A percentile compares a stretch with the other conserved stretches of the same genome.
Evolutionary conservation across 2,888 invertebrate genomes (phyloP).

Genomic region (Cephus pulcher): DNA sequence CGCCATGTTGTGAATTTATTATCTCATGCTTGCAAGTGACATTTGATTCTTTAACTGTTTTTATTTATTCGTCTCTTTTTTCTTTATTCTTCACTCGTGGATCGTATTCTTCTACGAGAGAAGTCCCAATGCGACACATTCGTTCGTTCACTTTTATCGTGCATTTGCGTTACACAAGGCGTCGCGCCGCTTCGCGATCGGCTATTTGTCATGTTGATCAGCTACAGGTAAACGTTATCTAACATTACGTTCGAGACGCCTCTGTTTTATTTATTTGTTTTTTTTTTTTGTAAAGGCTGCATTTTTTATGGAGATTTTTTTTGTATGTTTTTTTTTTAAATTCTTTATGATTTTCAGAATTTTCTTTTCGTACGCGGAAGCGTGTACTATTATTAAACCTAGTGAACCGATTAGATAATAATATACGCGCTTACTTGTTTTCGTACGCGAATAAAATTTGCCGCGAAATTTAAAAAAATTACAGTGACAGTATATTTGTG

Average conservation of each 20-base stretch:
- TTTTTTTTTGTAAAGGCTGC: neutral
- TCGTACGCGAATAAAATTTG: neutral
- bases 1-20: constrained; percentile 58
- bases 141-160: neutral
- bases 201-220: neutral
- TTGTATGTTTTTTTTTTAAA: neutral
- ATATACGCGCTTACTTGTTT: neutral
- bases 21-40: constrained; percentile 48
- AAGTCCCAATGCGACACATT: neutral
- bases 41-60: constrained; percentile 33
- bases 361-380: neutral
- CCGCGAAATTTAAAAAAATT: neutral
- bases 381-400: neutral
- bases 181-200: neutral
- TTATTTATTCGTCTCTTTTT: constrained; percentile 15
- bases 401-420: neutral
- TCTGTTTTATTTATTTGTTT: neutral
- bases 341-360: neutral
- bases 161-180: neutral
- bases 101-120: neutral
- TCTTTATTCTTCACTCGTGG: constrained; percentile 4
- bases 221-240: neutral
- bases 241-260: neutral
- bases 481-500: neutral
- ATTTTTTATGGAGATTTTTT: neutral